These are phyloP conservation scores for Orthonychiurus folsomi DNA, from an alignment of 2,888 invertebrate species.

Conservation along the genomic window DNA sequence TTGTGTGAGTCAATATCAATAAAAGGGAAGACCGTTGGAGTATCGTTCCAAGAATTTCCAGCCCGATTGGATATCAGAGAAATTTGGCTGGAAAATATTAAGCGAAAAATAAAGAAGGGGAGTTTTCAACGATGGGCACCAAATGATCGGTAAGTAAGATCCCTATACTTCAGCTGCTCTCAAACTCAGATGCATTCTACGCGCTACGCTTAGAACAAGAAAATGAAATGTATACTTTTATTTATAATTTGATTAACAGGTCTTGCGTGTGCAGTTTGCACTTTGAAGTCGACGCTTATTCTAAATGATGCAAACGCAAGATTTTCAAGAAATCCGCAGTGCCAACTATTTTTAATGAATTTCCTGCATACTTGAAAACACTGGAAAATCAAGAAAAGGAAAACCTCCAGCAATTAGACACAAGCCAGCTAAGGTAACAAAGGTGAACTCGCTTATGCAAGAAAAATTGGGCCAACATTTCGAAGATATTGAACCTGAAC, in stretches of 20 bases:
- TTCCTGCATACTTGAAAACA: not conserved
- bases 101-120: too few species aligned
- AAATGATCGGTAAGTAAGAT: not conserved
- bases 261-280: not conserved
- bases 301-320: not conserved
- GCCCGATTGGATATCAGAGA: not conserved
- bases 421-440: not conserved
- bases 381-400: not conserved
- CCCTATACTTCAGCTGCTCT: not conserved
- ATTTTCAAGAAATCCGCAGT: not conserved
- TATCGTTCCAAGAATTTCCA: conserved; percentile 5
- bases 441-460: too few species aligned
- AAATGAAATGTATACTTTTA: too few species aligned
- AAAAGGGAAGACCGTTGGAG: not conserved
- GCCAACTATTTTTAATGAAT: not conserved
- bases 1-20: conserved; percentile 3
- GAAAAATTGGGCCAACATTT: too few species aligned
- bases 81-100: conserved; percentile 2
- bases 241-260: not conserved
- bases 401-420: not conserved
- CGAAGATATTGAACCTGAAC: too few species aligned
- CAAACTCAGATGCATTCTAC: too few species aligned
- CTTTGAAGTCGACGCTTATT: not conserved
- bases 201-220: too few species aligned
- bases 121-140: not conserved